A percentile compares a stretch with the other conserved stretches of the same genome.
Evolutionary conservation across 53 echinoderm and acorn worm genomes (phyloP).

Genomic region (Holothuria leucospilota): DNA sequence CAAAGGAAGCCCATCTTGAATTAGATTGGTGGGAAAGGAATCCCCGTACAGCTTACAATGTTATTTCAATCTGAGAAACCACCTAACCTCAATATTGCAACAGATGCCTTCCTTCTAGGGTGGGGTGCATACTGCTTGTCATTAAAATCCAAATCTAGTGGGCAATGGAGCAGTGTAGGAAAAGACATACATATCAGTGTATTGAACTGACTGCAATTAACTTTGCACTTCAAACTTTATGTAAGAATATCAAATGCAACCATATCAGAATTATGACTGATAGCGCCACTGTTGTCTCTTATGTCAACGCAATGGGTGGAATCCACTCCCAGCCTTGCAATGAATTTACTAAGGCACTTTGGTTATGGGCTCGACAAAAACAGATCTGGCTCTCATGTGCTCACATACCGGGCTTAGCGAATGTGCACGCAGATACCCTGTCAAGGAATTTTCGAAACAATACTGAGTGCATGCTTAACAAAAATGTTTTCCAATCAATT

Average conservation of each 20-base stretch:
- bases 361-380: conserved; percentile 6
- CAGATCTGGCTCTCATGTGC: conserved; percentile 5
- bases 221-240: conserved; percentile 1
- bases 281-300: conserved; percentile 17
- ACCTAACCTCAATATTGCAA: not conserved
- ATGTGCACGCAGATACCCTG: conserved; percentile 14
- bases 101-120: too few species aligned
- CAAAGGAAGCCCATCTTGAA: not conserved
- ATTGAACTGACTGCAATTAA: conserved; percentile 15
- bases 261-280: conserved; percentile 28
- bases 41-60: conserved; percentile 6
- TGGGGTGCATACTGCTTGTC: conserved; percentile 36
- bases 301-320: conserved; percentile 29
- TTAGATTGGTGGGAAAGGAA: conserved; percentile 27
- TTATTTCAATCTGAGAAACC: conserved; percentile 5
- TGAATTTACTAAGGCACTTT: conserved; percentile 1
- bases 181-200: conserved; percentile 15
- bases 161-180: conserved; percentile 23
- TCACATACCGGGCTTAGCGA: conserved; percentile 31
- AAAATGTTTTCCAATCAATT: not conserved
- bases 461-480: conserved; percentile 27
- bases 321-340: conserved; percentile 15
- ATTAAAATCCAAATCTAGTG: not conserved
- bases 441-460: conserved; percentile 10
- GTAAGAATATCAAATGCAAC: conserved; percentile 1